A percentile compares a stretch with the other conserved stretches of the same genome.
These are phyloP conservation scores for Columba guinea DNA, from an alignment of 2,797 vertebrate genomes.

Conservation along the genomic window DNA sequence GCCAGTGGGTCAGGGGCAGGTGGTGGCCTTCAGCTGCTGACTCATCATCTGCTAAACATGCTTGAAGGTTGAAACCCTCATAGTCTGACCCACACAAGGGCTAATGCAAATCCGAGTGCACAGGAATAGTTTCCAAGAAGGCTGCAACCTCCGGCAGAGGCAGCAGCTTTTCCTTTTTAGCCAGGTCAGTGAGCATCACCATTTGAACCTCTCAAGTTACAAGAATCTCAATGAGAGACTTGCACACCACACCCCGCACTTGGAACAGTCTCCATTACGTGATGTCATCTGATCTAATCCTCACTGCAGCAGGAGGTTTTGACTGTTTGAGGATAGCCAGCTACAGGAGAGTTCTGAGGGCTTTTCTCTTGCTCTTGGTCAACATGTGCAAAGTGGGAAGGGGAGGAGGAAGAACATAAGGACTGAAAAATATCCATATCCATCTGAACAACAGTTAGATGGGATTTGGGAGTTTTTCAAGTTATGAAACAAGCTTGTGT, in stretches of 20 bases:
- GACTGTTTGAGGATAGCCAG: not conserved
- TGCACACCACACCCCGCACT: not conserved
- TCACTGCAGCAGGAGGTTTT: not conserved
- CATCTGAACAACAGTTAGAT: not conserved
- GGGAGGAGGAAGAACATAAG: not conserved
- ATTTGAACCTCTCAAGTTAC: not conserved
- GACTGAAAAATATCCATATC: not conserved
- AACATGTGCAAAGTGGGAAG: not conserved
- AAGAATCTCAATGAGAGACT: not conserved
- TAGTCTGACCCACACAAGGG: not conserved
- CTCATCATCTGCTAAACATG: not conserved
- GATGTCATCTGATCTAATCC: not conserved
- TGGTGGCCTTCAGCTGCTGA: not conserved
- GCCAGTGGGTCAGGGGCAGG: not conserved
- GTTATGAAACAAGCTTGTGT: not conserved
- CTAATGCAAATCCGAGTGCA: not conserved
- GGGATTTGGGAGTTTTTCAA: not conserved
- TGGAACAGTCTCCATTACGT: not conserved
- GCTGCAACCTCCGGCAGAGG: not conserved
- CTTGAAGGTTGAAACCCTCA: not conserved
- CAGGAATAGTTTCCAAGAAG: not conserved
- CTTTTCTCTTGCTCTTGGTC: not conserved
- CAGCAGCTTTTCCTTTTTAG: not conserved
- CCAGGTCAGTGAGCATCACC: not conserved
- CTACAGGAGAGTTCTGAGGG: not conserved